Base-by-base conservation (phyloP, 2,113 vertebrate species). In the Coptodon rendalli region DNA sequence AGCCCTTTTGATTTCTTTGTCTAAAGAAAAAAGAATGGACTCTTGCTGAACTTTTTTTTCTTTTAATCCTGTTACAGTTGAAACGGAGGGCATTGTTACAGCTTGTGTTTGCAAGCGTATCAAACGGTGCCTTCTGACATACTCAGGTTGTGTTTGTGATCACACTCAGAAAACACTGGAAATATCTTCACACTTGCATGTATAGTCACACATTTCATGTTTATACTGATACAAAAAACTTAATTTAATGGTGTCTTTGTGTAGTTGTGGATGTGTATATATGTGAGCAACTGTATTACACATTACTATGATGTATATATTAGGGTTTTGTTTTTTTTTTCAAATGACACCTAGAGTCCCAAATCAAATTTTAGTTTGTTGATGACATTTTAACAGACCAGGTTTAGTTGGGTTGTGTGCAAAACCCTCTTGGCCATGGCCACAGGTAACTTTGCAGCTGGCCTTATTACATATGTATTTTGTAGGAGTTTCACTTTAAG, bases 1-100 rank as follows among this genome's bases (percentile, higher is more conserved):
- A 81, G 7, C 27, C 16, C 13, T 68, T 73, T 52, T 88, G 86
- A 87, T 87, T 85, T 84, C n/a, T 83, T 86, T 89, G 63, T 87
- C 38, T 81, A 84, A 11, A 85, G 19, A 80, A 63, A 89, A 73
- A 84, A 68, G 43, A 79, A 27, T 71, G 79, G 73, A 87, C 82
- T 89, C 48, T 68, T 86, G 19, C 83, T 93, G 81, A 92, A 89
- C 87, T 45, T 82, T 81, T 68, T 57, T 80, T 66, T 45, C 80
- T 50, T 53, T 13, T 50, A 90, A 87, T 83, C 79, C 59, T 66
- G 31, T 92, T 86, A 50, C 40, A 79, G 88, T 91, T 93, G 84
- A 92, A 90, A 76, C 17, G 10, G 50, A 87, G 90, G 87, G 9
- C 86, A 86, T 53, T 10, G 76, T 48, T 27, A 53, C 45, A 31